phyloP scores from a whole-genome alignment of 2,888 invertebrate species.

The Chrysodeixis includens region DNA sequence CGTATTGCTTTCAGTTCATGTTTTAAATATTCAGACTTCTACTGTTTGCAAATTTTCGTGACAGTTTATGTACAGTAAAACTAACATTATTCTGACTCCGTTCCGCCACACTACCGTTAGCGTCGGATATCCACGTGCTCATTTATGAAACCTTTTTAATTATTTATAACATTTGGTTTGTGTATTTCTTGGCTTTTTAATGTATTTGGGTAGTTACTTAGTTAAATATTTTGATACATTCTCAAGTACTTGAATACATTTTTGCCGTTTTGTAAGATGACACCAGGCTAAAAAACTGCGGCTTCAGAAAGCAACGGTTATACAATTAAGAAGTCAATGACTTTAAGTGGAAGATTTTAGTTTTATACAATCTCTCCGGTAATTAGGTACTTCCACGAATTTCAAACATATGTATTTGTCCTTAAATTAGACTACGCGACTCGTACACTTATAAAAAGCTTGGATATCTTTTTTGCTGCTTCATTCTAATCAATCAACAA shows the following conservation, averaged over 20 bases:
- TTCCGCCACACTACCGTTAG: conserved; percentile 1
- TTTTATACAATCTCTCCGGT: conserved; percentile 27
- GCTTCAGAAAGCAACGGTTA: conserved; percentile 68
- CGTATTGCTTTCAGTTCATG: background rate
- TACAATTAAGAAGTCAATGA: conserved; percentile 75
- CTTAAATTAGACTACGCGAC: background rate
- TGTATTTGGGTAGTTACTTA: background rate
- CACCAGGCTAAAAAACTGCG: conserved; percentile 47
- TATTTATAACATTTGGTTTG: background rate
- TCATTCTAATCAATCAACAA: background rate
- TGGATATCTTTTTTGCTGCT: background rate
- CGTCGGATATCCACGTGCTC: background rate
- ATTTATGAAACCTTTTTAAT: background rate
- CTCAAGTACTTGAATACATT: background rate
- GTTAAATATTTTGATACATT: background rate
- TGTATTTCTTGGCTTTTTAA: background rate
- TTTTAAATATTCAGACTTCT: background rate
- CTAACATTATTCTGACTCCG: conserved; percentile 4
- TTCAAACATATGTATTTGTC: conserved; percentile 9
- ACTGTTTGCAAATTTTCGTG: background rate
- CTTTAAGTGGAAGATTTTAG: conserved; percentile 51
- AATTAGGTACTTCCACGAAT: conserved; percentile 30
- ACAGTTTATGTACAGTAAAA: background rate
- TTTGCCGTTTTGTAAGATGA: conserved; percentile 35
- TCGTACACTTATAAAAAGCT: background rate